A percentile compares a stretch with the other conserved stretches of the same genome.
Conservation (phyloP, 2,888 invertebrate species). For the Tenthredo distinguenda region DNA sequence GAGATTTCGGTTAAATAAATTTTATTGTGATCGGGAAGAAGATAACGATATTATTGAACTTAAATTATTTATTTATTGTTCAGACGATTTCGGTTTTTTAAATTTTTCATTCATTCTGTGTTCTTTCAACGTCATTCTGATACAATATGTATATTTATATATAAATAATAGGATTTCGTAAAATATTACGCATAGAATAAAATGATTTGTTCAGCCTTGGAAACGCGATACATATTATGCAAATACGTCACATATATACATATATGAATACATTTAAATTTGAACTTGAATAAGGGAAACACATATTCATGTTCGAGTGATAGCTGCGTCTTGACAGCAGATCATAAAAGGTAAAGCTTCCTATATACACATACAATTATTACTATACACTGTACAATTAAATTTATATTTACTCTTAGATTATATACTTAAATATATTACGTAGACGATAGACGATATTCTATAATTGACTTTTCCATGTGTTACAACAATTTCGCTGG, state of each 20-base stretch:
- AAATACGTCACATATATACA: neutral
- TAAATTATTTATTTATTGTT: neutral
- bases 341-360: neutral
- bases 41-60: neutral
- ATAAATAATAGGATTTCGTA: neutral
- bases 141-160: too few species aligned
- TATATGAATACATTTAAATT: neutral
- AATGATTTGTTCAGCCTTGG: neutral
- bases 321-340: neutral
- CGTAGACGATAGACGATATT: neutral
- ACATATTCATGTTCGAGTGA: neutral
- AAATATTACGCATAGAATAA: neutral
- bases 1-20: neutral
- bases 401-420: neutral
- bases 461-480: neutral
- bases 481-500: conserved; percentile 25
- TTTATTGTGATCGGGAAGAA: neutral
- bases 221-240: neutral
- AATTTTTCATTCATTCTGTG: neutral
- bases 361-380: neutral
- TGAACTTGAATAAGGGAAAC: neutral
- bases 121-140: neutral
- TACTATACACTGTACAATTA: neutral
- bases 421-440: neutral
- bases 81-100: neutral